Conservation (phyloP, 2,113 vertebrate species). For the Stegostoma tigrinum region DNA sequence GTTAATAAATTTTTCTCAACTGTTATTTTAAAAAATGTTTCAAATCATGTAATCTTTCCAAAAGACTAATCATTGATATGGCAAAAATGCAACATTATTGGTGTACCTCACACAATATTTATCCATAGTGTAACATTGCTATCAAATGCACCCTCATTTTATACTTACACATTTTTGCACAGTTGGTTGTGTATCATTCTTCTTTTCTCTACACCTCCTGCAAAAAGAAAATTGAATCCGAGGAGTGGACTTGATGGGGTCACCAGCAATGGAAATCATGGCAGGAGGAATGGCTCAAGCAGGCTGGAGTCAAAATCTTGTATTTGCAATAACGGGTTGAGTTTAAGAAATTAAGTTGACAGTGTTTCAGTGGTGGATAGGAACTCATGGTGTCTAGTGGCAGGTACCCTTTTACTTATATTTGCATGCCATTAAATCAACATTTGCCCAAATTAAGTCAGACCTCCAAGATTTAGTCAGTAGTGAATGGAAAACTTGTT, state of each 20-base stretch:
- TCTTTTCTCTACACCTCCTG: not conserved
- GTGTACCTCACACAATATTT: conserved; percentile 40
- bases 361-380: not conserved
- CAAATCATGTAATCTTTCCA: not conserved
- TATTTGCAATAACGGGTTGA: not conserved
- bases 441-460: no score
- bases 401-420: not conserved
- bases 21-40: conserved; percentile 51
- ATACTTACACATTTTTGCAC: no score
- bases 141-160: not conserved
- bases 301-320: not conserved
- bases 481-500: not conserved
- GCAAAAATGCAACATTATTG: conserved; percentile 65
- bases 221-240: not conserved
- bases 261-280: not conserved
- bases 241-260: not conserved
- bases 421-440: not conserved
- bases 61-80: conserved; percentile 53
- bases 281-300: not conserved
- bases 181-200: not conserved
- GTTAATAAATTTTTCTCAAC: conserved; percentile 48
- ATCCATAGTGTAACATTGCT: not conserved
- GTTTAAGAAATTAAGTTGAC: not conserved
- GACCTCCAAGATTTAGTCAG: not conserved
- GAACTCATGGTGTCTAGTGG: not conserved